These are phyloP conservation scores for Rhyacichthys aspro DNA, from an alignment of 2,797 vertebrate genomes.

Conservation along the genomic window DNA sequence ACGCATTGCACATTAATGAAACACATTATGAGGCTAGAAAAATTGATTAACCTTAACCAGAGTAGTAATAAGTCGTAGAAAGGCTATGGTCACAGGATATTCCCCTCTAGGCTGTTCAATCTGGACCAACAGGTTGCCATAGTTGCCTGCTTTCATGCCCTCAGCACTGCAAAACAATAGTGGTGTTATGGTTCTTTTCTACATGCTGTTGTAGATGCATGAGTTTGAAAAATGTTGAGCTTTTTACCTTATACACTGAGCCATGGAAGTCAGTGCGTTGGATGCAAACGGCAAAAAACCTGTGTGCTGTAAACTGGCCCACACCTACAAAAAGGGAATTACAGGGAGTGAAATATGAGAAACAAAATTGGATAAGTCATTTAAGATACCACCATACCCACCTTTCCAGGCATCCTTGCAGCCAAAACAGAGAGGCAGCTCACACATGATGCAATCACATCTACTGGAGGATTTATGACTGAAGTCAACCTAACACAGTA, in stretches of 20 bases:
- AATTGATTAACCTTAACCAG: slow-evolving; percentile 86
- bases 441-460: slow-evolving; percentile 96
- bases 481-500: slow-evolving; percentile 85
- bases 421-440: slow-evolving; percentile 94
- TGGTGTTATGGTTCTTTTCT: background rate
- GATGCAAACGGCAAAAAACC: slow-evolving; percentile 95
- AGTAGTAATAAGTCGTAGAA: slow-evolving; percentile 91
- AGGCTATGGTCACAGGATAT: slow-evolving; percentile 92
- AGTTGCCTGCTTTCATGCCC: slow-evolving; percentile 97
- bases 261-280: slow-evolving; percentile 87
- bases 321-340: slow-evolving; percentile 82
- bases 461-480: slow-evolving; percentile 92
- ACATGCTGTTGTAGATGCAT: background rate
- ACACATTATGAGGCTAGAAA: no score
- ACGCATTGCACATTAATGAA: no score
- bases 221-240: background rate
- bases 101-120: slow-evolving; percentile 96
- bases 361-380: background rate
- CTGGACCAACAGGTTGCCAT: slow-evolving; percentile 92
- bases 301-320: slow-evolving; percentile 95
- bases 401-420: slow-evolving; percentile 93
- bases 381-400: slow-evolving; percentile 47
- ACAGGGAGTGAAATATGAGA: background rate
- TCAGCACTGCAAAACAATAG: slow-evolving; percentile 83
- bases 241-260: slow-evolving; percentile 89